Base-by-base conservation (phyloP, 1,140 invertebrate genomes). In the Mactra quadrangularis region DNA sequence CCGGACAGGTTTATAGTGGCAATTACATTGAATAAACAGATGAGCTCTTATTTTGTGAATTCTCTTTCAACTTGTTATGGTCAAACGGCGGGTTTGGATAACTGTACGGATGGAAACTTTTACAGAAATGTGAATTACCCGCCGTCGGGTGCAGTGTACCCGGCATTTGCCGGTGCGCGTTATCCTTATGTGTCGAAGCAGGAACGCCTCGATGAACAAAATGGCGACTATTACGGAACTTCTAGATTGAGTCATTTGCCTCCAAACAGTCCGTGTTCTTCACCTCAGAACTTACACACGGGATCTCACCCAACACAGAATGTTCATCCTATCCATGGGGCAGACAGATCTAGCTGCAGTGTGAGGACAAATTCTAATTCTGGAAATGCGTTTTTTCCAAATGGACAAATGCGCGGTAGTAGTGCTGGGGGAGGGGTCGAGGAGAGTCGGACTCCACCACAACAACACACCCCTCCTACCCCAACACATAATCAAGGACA, bases 31-130 rank as follows among this genome's bases (percentile, higher is more conserved):
- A 66, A 72, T 70, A 52, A 60, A 83, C 87, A 86, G 76, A 91
- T 91, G 90, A 91, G 90, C 78, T 91, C 90, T 50, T 91, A 91
- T 86, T 91, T 91, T 82, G 90, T 91, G 38, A 91, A 91, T 85
- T 91, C 90, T 47, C 83, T 91, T 47, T 90, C 90, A 31, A 86
- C 90, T 60, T 91, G 90, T 84, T 91, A 91, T 66, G 90, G 90
- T 25, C 89, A 90, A 68, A 86, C 89, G n/a, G 84, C 85, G n/a
- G 87, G 86, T 29, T 76, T 88, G 53, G 89, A 90, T 77, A 89
- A 87, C 66, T 90, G 89, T 87, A 68, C 87, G 17, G 89, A 90
- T 59, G 86, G 86, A 38, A 85, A 82, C 81, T 87, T 83, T 76
- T 87, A 88, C 47, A 86, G 88, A 71, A 87, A 87, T 84, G 87